These are phyloP conservation scores for Belonocnema kinseyi DNA, from an alignment of 1,140 invertebrate genomes.

Conservation along the genomic window DNA sequence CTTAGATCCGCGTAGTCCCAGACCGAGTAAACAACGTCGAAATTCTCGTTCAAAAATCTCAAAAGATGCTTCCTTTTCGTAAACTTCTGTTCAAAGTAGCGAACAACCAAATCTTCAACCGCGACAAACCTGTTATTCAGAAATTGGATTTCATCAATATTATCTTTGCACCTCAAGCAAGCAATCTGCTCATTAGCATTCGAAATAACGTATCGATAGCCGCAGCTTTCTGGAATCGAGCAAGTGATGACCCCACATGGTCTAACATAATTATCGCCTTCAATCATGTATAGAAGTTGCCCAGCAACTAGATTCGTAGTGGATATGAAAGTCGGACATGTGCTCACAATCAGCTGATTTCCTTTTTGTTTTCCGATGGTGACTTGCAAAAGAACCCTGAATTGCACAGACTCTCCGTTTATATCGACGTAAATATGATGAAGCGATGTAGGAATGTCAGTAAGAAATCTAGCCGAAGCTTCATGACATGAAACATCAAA, in stretches of 20 bases:
- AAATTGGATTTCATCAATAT: neutral
- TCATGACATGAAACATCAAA: neutral
- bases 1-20: neutral
- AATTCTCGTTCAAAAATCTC: conserved; percentile 18
- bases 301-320: neutral
- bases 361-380: neutral
- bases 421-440: neutral
- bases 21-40: neutral
- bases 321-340: neutral
- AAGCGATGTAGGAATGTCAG: neutral
- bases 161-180: conserved; percentile 3
- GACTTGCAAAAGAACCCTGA: neutral
- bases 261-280: neutral
- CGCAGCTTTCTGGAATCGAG: neutral
- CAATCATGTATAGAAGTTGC: neutral
- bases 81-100: conserved; percentile 14
- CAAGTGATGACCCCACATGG: neutral
- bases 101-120: conserved; percentile 2
- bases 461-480: neutral
- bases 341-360: conserved; percentile 9
- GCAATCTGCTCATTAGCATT: conserved; percentile 5
- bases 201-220: neutral
- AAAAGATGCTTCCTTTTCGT: neutral
- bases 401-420: neutral
- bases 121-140: neutral